Base-by-base conservation (phyloP, 2,113 vertebrate genomes). In the Grammomys dolichurus region DNA sequence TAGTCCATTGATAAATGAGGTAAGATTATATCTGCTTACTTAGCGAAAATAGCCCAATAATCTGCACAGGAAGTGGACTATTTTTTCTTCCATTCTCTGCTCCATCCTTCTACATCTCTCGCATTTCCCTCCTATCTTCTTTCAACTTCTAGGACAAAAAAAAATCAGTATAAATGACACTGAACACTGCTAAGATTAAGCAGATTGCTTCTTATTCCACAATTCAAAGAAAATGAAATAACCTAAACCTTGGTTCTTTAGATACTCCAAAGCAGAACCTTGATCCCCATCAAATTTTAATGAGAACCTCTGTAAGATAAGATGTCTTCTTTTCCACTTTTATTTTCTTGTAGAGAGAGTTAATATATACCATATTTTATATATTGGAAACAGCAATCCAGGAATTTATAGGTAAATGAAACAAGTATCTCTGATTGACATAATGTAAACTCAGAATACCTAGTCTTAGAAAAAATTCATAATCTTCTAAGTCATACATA, bases 191-290 rank as follows among this genome's bases (percentile, higher is more conserved):
- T 3, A 58, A 43, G 0, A n/a, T 58, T 24, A 95, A 93, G 26
- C 3, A 28, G 14, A 26, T 0, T 58, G 33, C 67, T 90, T 6
- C 60, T 73, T 75, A 40, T 9, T 24, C 1, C 0, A 40, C 1
- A 87, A 82, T 72, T 60, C 43, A 77, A n/a, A 70, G 22, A 73
- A 77, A 80, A 54, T 75, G 12, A 90, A 69, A 73, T 75, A 4
- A 54, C 51, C 8, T 80, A 24, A 93, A 93, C 84, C 54, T 56
- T 75, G 19, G 77, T 46, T 77, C 63, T 63, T 91, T 81, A 87
- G 16, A 82, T 26, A 78, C 24, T 72, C 24, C 20, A 9, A 73
- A 46, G 6, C 1, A 73, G 72, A 93, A 10, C 0, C 43, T 88
- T 70, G 19, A 31, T 72, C 31, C 24, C 36, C 14, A 3, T 43